phyloP scores from a whole-genome alignment of 2,797 vertebrate genomes.

The Anableps anableps region DNA sequence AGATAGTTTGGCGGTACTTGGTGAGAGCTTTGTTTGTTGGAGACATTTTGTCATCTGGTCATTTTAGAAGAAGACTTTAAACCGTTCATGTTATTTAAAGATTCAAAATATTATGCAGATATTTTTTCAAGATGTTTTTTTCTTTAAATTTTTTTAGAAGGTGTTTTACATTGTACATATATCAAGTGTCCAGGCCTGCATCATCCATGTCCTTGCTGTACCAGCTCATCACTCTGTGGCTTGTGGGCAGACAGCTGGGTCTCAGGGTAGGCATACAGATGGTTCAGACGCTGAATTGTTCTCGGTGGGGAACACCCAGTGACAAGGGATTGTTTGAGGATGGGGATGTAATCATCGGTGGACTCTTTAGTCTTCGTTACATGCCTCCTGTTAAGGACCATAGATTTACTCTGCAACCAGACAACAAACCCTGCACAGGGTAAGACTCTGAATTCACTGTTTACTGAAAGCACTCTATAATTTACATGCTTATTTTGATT shows the following conservation, averaged over 20 bases:
- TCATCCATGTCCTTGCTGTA: conserved; percentile 47
- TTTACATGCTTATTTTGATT: not conserved
- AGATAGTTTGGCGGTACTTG: not conserved
- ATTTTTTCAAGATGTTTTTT: not conserved
- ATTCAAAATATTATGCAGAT: not conserved
- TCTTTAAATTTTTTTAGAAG: not conserved
- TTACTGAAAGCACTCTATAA: not conserved
- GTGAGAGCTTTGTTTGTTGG: not conserved
- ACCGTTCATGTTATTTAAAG: not conserved
- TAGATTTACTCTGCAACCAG: conserved; percentile 57
- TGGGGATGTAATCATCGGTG: conserved; percentile 80
- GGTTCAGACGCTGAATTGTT: conserved; percentile 54
- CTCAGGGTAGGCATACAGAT: conserved; percentile 44
- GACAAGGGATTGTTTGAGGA: conserved; percentile 71
- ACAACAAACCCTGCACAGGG: conserved; percentile 69
- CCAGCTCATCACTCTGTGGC: conserved; percentile 39
- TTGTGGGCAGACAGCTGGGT: conserved; percentile 53
- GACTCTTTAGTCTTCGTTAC: conserved; percentile 75
- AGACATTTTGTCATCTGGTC: not conserved
- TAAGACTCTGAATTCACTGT: conserved; percentile 50
- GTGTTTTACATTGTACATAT: not conserved
- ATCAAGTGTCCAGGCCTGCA: conserved; percentile 15
- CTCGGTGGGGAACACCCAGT: conserved; percentile 49
- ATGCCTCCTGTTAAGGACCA: conserved; percentile 49
- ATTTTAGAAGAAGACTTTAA: not conserved